These are phyloP conservation scores for Sphinx pinastri DNA, from an alignment of 2,888 invertebrate genomes.

Conservation along the genomic window DNA sequence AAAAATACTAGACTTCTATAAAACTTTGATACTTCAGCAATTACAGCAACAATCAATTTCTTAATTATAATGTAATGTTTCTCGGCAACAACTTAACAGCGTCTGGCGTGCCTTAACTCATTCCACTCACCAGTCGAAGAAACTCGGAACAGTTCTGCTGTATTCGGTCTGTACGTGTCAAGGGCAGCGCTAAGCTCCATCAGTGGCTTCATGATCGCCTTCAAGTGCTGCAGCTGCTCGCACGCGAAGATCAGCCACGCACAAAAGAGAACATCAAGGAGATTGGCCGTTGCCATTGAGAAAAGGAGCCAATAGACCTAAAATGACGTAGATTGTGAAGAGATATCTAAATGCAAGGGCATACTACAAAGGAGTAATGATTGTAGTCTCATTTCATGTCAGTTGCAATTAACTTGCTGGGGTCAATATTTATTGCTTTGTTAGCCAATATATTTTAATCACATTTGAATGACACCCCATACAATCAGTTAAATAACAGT, in stretches of 20 bases:
- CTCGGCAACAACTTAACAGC: too few relatives aligned
- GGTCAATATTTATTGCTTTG: too few relatives aligned
- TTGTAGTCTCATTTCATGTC: too few relatives aligned
- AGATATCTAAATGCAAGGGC: too few relatives aligned
- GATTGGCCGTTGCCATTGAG: slow-evolving; percentile 84
- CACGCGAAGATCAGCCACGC: slow-evolving; percentile 94
- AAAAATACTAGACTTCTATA: too few relatives aligned
- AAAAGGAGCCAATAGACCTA: slow-evolving; percentile 88
- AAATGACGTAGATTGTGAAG: background rate
- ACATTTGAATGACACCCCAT: too few relatives aligned
- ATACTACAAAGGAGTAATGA: background rate
- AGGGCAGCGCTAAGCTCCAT: slow-evolving; percentile 93
- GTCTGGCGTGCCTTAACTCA: background rate
- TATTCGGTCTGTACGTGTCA: slow-evolving; percentile 89
- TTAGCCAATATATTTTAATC: too few relatives aligned
- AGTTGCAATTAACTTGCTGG: too few relatives aligned
- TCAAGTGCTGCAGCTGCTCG: slow-evolving; percentile 92
- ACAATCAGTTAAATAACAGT: too few relatives aligned
- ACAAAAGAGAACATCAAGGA: slow-evolving; percentile 91
- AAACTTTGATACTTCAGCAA: too few relatives aligned
- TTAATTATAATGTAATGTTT: too few relatives aligned
- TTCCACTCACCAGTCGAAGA: slow-evolving; percentile 71
- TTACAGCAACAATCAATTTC: too few relatives aligned
- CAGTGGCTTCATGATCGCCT: slow-evolving; percentile 93
- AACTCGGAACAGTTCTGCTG: slow-evolving; percentile 87